Conservation (phyloP, 2,113 vertebrate species). For the Tympanuchus pallidicinctus region DNA sequence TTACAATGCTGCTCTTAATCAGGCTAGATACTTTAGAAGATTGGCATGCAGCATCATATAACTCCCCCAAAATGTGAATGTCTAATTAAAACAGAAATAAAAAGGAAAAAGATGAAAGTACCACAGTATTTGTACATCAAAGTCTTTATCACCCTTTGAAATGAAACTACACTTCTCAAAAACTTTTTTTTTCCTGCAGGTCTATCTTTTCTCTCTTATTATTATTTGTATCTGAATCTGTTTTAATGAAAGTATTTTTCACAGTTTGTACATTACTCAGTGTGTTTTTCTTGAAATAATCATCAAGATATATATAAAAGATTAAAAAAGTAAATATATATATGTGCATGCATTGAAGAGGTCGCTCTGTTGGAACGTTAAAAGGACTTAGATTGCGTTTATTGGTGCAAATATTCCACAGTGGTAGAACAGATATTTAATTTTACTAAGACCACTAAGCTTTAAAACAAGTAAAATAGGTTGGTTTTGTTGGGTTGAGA, state of each 20-base stretch:
- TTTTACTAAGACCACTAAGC: not conserved
- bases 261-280: fast-evolving
- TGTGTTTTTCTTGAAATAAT: not conserved
- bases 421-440: not conserved
- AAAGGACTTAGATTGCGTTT: not conserved
- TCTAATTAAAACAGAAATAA: not conserved
- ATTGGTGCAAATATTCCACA: not conserved
- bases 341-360: not conserved
- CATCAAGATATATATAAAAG: not conserved
- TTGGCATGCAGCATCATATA: not conserved
- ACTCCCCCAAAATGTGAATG: not conserved
- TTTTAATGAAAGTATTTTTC: not conserved
- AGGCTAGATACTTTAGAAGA: not conserved
- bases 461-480: not conserved
- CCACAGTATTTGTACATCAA: not conserved
- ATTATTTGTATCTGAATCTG: not conserved
- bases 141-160: not conserved
- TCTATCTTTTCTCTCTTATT: not conserved
- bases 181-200: not conserved
- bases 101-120: not conserved
- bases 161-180: not conserved
- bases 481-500: not conserved
- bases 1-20: not conserved
- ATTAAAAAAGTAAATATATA: not conserved
- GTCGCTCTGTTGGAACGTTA: not conserved